Base-by-base conservation (phyloP, 2,888 invertebrate species). In the Lasioglossum calceatum region DNA sequence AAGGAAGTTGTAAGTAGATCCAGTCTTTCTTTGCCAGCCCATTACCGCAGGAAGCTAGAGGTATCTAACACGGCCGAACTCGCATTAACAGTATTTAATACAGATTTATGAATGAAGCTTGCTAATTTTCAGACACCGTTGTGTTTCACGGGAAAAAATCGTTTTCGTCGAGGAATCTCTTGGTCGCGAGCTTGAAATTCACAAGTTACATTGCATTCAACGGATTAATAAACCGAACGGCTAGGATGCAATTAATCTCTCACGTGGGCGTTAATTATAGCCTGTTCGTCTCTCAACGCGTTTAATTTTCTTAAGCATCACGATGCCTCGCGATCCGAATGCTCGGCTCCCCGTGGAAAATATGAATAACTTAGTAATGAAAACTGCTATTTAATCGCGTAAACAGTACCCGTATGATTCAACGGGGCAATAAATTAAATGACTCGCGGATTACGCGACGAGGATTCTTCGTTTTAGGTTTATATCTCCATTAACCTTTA, bases 141-240 rank as follows among this genome's bases (percentile, higher is more conserved):
- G 23, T 32, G 14, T 16, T 36, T 2, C 32, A 36, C 16, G 32
- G 19, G 16, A 54, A 61, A 47, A 19, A 50, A 32, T 47, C 27
- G 36, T 16, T 64, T 47, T 27, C n/a, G 27, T 12, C 39, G 39
- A 50, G 36, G n/a, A 32, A 71, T 54, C 14, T 39, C 73, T 73
- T 36, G 64, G 67, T 73, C 16, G 39, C n/a, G 32, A 44, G 75
- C 42, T 47, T 16, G 32, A 61, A 50, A 72, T 44, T 72, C 4
- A 19, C 58, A 75, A 42, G 32, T 42, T 42, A 61, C 70, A 67
- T 83, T 76, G 71, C 27, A 61, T 70, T 36, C 81, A 81, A 76
- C 75, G 47, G 75, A 84, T 81, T 84, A 82, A 82, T 19, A 76
- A 84, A 82, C 75, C 76, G 61, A 64, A 61, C 61, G 50, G n/a